These are phyloP conservation scores for Urophycis tenuis DNA, from an alignment of 2,797 vertebrate genomes.

Conservation along the genomic window DNA sequence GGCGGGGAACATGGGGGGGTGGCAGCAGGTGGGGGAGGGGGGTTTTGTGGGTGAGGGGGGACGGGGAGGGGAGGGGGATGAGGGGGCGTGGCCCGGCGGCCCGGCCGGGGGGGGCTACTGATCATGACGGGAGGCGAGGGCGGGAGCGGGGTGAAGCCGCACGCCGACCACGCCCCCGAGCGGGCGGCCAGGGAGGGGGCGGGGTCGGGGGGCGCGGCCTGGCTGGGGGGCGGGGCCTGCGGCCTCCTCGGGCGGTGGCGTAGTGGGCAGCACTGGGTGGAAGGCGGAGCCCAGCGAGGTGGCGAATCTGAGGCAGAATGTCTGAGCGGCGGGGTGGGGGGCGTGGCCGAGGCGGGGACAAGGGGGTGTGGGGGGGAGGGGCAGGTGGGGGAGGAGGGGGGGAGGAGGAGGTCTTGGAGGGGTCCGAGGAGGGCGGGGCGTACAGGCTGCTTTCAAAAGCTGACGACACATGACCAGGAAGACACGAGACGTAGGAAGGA, in stretches of 20 bases:
- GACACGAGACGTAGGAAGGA: slow-evolving; percentile 53
- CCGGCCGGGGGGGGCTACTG: slow-evolving; percentile 92
- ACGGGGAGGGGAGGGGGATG: slow-evolving; percentile 79
- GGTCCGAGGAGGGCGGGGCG: slow-evolving; percentile 82
- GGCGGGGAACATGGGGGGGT: slow-evolving; percentile 73
- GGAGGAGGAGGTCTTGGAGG: slow-evolving; percentile 77
- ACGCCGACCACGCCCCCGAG: slow-evolving; percentile 80
- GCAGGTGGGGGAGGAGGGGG: slow-evolving; percentile 71
- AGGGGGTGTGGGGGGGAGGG: slow-evolving; percentile 74
- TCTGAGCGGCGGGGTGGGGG: slow-evolving; percentile 90
- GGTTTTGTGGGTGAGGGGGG: slow-evolving; percentile 78
- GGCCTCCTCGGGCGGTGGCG: slow-evolving; percentile 84
- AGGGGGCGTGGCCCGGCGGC: slow-evolving; percentile 85
- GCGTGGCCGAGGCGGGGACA: slow-evolving; percentile 74
- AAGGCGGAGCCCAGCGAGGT: slow-evolving; percentile 95
- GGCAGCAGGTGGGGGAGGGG: slow-evolving; percentile 76
- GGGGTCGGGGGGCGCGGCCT: slow-evolving; percentile 72
- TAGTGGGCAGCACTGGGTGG: slow-evolving; percentile 95
- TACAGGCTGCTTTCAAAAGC: slow-evolving; percentile 90
- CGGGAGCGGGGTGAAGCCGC: slow-evolving; percentile 85
- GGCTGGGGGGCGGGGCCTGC: slow-evolving; percentile 70
- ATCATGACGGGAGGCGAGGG: slow-evolving; percentile 96
- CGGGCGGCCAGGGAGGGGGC: slow-evolving; percentile 70
- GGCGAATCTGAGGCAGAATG: slow-evolving; percentile 92
- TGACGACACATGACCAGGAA: slow-evolving; percentile 60